A percentile compares a stretch with the other conserved stretches of the same genome.
These are phyloP conservation scores for Hystrix brachyura DNA, from an alignment of 2,113 vertebrate genomes.

Conservation along the genomic window DNA sequence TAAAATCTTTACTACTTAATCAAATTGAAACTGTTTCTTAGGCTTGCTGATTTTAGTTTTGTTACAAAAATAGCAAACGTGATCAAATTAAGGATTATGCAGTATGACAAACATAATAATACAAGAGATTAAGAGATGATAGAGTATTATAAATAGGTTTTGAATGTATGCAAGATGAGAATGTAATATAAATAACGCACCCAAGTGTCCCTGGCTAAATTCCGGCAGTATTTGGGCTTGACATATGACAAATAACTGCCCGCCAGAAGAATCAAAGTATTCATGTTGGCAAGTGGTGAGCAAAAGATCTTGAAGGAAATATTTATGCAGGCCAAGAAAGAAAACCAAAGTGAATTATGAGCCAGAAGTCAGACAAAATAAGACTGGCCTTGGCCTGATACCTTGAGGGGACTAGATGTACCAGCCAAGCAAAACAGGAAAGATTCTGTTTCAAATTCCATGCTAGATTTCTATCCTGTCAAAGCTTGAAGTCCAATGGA, in stretches of 20 bases:
- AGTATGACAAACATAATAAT: background rate
- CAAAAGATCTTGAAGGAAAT: background rate
- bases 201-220: background rate
- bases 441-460: accelerated
- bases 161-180: background rate
- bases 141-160: background rate
- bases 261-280: background rate
- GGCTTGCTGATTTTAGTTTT: background rate
- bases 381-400: background rate
- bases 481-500: background rate
- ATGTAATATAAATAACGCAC: background rate
- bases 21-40: background rate
- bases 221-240: background rate
- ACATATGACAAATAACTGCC: background rate
- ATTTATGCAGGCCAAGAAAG: background rate
- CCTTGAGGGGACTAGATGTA: no score
- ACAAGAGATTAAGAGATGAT: background rate
- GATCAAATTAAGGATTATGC: background rate
- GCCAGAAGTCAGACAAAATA: background rate
- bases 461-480: background rate
- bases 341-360: background rate
- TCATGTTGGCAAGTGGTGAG: background rate
- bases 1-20: background rate
- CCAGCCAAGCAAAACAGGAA: background rate
- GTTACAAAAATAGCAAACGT: background rate